Evolutionary conservation across 1,140 invertebrate species (phyloP), one percentile per base, ranked within the genome.

Genomic region (Oedothorax gibbosus): DNA sequence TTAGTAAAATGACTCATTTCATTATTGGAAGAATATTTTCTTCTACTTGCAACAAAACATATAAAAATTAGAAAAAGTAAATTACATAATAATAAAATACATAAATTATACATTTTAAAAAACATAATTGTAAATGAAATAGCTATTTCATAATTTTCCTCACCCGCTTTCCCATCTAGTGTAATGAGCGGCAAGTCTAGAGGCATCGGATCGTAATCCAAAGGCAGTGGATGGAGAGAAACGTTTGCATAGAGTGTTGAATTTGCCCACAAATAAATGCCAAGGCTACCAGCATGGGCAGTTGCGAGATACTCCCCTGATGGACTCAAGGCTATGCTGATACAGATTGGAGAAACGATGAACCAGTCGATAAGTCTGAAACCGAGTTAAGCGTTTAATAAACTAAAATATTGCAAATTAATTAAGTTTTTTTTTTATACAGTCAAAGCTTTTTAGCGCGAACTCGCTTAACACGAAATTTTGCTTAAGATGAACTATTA

Each of bases 221-320:
- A 88, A 10, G 92, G 92, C 20, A 99, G 91, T 0, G 95, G 94
- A 88, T 93, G 93, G 5, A 99, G 90, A 21, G 94, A 93, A 6
- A 98, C 91, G 88, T 95, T 94, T 50, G 93, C 91, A 88, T 95
- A 99, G 0, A 99, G 89, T 0, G 95, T 94, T 86, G 93, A 94
- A 90, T 99, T 99, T 0, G 94, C 94, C 98, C 98, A 99, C 11
- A 99, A 90, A 88, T 96, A 98, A 56, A 99, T 93, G 0, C 97
- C 98, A 49, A 98, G 88, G 88, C 97, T 93, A 85, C 95, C 94
- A 2, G 95, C 93, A 89, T 99, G 97, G 0, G 94, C 92, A 3
- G 97, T 99, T 2, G 94, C 96, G 54, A 99, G 90, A 89, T 94
- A 97, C 88, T 98, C 95, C 10, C 96, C 96, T 10, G 93, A 96